These are phyloP conservation scores for Entelurus aequoreus DNA, from an alignment of 2,113 vertebrate species.

Conservation along the genomic window DNA sequence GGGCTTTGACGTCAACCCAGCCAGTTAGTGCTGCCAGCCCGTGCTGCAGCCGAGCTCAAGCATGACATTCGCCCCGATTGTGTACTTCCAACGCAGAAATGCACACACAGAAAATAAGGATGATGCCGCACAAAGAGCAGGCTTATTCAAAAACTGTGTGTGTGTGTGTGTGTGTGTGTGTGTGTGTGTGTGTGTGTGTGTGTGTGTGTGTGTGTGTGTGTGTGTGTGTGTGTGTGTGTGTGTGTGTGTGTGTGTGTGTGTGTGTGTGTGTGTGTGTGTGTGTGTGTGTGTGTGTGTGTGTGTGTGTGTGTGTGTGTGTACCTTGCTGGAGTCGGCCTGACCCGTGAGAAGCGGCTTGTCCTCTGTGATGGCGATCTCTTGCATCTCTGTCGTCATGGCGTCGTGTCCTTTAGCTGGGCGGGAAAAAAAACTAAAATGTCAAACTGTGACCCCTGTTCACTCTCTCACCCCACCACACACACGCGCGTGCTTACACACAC, in stretches of 20 bases:
- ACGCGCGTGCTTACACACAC: slow-evolving; percentile 7
- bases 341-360: slow-evolving; percentile 73
- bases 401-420: slow-evolving; percentile 37
- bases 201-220: slow-evolving; percentile 6
- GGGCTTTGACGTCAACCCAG: slow-evolving; percentile 49
- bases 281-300: slow-evolving; percentile 6
- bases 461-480: background rate
- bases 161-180: slow-evolving; percentile 7
- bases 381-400: slow-evolving; percentile 76
- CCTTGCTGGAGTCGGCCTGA: slow-evolving; percentile 68
- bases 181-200: slow-evolving; percentile 5
- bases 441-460: background rate
- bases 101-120: background rate
- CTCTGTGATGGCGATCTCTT: slow-evolving; percentile 76
- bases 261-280: slow-evolving; percentile 7
- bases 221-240: slow-evolving; percentile 6
- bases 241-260: background rate
- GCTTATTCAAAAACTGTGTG: background rate
- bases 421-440: slow-evolving; percentile 11
- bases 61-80: slow-evolving; percentile 3
- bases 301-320: slow-evolving; percentile 21
- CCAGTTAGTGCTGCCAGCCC: slow-evolving; percentile 33
- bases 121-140: background rate
- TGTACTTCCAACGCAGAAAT: slow-evolving; percentile 10
- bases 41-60: slow-evolving; percentile 23